phyloP scores from a whole-genome alignment of 2,113 vertebrate species.

The Notarius quadriscutis region DNA sequence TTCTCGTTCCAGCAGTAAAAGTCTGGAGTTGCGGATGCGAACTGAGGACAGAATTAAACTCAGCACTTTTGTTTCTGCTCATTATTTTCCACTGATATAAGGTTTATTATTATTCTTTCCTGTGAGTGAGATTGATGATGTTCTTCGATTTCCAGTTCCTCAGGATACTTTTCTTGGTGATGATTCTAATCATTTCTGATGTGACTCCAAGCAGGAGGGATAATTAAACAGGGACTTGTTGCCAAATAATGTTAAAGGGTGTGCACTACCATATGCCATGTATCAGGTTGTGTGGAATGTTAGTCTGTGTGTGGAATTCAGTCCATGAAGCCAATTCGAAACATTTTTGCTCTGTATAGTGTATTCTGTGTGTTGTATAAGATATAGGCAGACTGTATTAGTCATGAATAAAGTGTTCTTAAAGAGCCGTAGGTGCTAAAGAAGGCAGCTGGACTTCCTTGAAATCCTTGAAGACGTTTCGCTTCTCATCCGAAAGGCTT shows the following conservation, averaged over 20 bases:
- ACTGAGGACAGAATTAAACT: background rate
- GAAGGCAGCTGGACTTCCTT: no score
- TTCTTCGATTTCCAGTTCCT: conserved; percentile 1
- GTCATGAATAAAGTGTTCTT: background rate
- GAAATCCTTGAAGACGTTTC: no score
- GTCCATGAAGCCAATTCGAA: background rate
- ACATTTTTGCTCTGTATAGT: background rate
- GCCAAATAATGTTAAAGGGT: background rate
- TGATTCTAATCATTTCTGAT: background rate
- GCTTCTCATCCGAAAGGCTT: no score
- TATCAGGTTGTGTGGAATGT: background rate
- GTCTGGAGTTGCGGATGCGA: background rate
- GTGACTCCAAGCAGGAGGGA: conserved; percentile 5
- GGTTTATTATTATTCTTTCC: background rate
- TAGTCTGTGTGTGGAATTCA: background rate
- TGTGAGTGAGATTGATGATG: background rate
- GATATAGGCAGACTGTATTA: background rate
- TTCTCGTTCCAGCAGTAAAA: background rate
- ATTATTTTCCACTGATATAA: background rate
- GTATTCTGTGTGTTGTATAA: background rate
- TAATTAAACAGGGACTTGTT: background rate
- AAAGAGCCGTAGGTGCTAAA: no score
- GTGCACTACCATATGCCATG: background rate
- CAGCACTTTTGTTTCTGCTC: background rate
- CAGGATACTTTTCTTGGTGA: background rate